A percentile compares a stretch with the other conserved stretches of the same genome.
These are phyloP conservation scores for Drosophila virilis DNA, from an alignment of 1,140 invertebrate species.

Conservation along the genomic window DNA sequence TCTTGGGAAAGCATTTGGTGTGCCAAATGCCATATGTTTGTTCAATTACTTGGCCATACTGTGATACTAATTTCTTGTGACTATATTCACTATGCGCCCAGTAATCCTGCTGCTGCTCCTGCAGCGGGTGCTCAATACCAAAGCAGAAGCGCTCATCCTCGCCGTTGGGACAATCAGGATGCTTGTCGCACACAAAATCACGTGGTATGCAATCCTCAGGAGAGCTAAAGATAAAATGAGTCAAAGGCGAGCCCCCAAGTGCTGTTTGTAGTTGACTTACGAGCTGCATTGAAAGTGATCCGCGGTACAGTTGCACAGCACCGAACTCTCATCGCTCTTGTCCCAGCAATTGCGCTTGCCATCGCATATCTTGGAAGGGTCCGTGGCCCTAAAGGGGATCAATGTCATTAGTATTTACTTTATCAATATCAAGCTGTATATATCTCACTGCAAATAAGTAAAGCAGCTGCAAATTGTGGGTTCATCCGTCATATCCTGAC, in stretches of 20 bases:
- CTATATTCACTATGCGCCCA: constrained; percentile 45
- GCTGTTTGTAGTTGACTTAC: constrained; percentile 68
- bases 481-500: constrained; percentile 90
- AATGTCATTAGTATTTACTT: not conserved
- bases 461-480: constrained; percentile 88
- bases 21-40: constrained; percentile 87
- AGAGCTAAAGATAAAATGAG: constrained; percentile 35
- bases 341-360: constrained; percentile 91
- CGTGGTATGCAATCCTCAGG: constrained; percentile 87
- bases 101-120: constrained; percentile 53
- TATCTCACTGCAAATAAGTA: constrained; percentile 86
- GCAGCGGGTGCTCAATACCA: constrained; percentile 77
- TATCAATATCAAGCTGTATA: not conserved
- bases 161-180: constrained; percentile 88
- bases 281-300: constrained; percentile 85
- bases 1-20: constrained; percentile 85
- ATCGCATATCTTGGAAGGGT: constrained; percentile 90
- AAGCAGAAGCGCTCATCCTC: constrained; percentile 88
- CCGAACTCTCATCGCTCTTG: constrained; percentile 90
- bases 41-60: constrained; percentile 85
- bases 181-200: constrained; percentile 90
- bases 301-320: constrained; percentile 87
- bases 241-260: not conserved
- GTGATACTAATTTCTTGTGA: constrained; percentile 32
- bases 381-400: constrained; percentile 84